A percentile compares a stretch with the other conserved stretches of the same genome.
Conservation (phyloP, 2,888 invertebrate species). For the Megalurothrips usitatus region DNA sequence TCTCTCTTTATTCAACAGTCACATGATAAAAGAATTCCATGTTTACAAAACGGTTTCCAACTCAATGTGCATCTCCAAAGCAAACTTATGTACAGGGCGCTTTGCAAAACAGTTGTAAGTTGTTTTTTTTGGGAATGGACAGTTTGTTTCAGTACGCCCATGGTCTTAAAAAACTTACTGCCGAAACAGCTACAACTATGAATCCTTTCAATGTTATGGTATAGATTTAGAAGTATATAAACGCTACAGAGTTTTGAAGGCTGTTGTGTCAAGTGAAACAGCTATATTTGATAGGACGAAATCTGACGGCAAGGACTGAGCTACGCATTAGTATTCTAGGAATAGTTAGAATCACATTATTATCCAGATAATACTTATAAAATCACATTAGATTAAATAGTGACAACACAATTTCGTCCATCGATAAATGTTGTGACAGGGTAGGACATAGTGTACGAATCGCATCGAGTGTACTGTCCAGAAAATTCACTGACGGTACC, state of each 20-base stretch:
- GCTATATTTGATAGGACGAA: slow-evolving; percentile 7
- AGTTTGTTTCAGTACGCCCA: neutral
- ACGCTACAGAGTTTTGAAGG: neutral
- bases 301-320: neutral
- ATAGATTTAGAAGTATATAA: neutral
- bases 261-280: slow-evolving; percentile 8
- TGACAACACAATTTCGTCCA: slow-evolving; percentile 23
- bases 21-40: neutral
- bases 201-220: neutral
- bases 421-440: neutral
- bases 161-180: neutral
- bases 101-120: too few species aligned
- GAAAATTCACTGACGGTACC: neutral
- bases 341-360: slow-evolving; percentile 10
- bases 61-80: neutral
- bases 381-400: slow-evolving; percentile 16
- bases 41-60: neutral
- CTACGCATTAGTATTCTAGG: neutral
- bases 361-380: slow-evolving; percentile 10
- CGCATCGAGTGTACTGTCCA: neutral
- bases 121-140: too few species aligned
- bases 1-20: slow-evolving; percentile 16
- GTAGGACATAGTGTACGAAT: neutral
- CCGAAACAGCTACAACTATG: neutral
- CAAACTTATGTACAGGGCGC: neutral